phyloP scores from a whole-genome alignment of 2,113 vertebrate species.

The Pachyramphus minor region DNA sequence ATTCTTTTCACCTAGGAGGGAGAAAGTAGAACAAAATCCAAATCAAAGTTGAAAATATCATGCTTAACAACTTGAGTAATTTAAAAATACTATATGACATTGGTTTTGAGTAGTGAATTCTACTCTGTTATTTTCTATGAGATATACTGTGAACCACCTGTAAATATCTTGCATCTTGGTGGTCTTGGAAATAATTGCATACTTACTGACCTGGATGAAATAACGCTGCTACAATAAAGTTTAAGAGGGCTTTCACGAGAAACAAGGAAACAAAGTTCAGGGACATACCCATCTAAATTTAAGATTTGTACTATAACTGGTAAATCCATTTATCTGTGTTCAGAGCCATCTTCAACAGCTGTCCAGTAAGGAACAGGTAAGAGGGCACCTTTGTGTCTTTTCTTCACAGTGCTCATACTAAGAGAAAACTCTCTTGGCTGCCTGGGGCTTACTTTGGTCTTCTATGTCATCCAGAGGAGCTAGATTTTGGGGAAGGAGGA shows the following conservation, averaged over 20 bases:
- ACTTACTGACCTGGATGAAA: background rate
- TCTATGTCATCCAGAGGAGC: background rate
- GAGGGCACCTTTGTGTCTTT: background rate
- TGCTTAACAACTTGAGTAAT: background rate
- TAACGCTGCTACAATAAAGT: background rate
- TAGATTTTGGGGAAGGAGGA: background rate
- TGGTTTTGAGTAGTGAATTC: background rate
- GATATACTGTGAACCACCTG: background rate
- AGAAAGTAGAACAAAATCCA: background rate
- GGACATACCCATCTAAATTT: background rate
- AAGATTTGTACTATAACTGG: background rate
- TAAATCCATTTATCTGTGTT: background rate
- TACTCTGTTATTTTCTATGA: background rate
- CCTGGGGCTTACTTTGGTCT: background rate
- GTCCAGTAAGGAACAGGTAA: background rate
- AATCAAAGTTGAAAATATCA: background rate
- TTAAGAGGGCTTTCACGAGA: background rate
- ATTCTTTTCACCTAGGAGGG: background rate
- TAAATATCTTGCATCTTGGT: background rate
- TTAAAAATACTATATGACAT: background rate
- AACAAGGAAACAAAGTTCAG: background rate
- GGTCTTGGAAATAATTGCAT: background rate
- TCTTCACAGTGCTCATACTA: background rate
- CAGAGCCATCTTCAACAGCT: background rate
- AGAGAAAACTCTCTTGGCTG: background rate